A percentile compares a stretch with the other conserved stretches of the same genome.
Conservation (phyloP, 2,797 vertebrate species). For the Orestias chungarensis region DNA sequence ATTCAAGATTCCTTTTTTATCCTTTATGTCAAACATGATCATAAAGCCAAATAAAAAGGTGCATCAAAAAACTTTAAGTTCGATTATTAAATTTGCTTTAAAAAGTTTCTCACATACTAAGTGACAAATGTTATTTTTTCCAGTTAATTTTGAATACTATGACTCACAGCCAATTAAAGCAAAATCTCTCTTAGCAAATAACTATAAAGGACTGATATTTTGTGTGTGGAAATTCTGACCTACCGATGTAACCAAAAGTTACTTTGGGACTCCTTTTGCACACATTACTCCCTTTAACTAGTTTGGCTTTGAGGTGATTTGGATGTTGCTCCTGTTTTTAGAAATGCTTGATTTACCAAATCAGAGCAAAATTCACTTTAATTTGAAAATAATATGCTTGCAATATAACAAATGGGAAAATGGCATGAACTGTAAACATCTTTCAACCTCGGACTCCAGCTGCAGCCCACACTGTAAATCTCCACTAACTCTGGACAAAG, state of each 20-base stretch:
- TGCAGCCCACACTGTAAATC: neutral
- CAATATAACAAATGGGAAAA: neutral
- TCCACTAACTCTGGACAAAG: neutral
- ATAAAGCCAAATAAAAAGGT: neutral
- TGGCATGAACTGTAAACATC: neutral
- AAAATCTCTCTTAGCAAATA: neutral
- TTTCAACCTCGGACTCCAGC: neutral
- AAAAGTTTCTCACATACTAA: neutral
- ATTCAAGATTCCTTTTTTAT: neutral
- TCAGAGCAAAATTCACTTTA: neutral
- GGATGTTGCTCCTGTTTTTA: neutral
- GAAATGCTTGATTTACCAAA: neutral
- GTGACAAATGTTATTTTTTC: neutral
- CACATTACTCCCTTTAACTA: neutral
- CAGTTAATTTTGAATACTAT: neutral
- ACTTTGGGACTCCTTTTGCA: neutral
- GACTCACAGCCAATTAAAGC: neutral
- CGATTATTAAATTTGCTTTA: neutral
- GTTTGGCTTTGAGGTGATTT: neutral
- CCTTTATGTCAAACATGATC: neutral
- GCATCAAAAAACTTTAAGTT: neutral
- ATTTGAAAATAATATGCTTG: neutral
- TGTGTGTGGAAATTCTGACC: neutral
- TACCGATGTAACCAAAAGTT: neutral
- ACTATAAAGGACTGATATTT: neutral